Base-by-base conservation (phyloP, 2,888 invertebrate species). In the Augiades crinisus region DNA sequence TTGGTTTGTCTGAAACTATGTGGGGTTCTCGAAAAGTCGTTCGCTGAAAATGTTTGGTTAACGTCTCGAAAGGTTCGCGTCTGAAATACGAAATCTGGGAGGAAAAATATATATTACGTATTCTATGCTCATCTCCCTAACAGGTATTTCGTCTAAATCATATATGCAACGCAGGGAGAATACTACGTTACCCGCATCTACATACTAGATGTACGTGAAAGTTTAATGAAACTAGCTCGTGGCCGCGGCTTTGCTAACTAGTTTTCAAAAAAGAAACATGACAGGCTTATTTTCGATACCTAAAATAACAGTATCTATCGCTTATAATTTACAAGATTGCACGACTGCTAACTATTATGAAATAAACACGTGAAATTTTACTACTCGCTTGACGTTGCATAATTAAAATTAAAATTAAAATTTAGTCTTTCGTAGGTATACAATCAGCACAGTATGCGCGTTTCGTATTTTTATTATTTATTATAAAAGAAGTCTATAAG, bases 61-160 rank as follows among this genome's bases (percentile, higher is more conserved):
- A 53, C 57, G 33, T 54, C 47, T 54, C 55, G 55, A 54, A 58
- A 58, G 46, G 30, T 47, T 53, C 56, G 53, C 55, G 53, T 59
- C 54, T 51, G 40, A 54, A 55, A 58, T 53, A 51, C 56, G 54
- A 55, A 55, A 57, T 57, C 59, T 53, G 54, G 45, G 45, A 50
- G 54, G 46, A 58, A 56, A 56, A 61, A 58, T 58, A 56, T 54
- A 49, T 51, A 61, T 52, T 59, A 55, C 54, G 51, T 57, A 60
- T 60, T 61, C 60, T 47, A 55, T 34, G 27, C 53, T 53, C 57
- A 58, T 50, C 34, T 45, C 44, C 40, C 51, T 57, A 47, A 55
- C 47, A 49, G 44, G 52, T 55, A 55, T 46, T 47, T 51, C 30
- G 45, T 52, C 21, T 37, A 54, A 54, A 56, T 54, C 47, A 47